These are phyloP conservation scores for Phasia obesa DNA, from an alignment of 2,888 invertebrate species.

Conservation along the genomic window DNA sequence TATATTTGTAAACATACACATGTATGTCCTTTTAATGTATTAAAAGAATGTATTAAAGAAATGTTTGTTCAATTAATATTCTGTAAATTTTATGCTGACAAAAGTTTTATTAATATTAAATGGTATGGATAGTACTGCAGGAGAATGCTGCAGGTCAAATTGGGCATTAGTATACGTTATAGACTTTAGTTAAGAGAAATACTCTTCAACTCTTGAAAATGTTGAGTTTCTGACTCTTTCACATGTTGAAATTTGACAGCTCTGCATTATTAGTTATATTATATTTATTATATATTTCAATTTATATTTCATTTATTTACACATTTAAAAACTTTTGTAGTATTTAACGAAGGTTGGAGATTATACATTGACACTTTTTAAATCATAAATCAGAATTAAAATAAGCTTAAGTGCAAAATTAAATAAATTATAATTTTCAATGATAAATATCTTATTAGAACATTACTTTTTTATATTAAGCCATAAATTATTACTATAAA, in stretches of 20 bases:
- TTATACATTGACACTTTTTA: neutral
- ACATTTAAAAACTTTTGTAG: neutral
- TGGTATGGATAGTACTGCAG: no score
- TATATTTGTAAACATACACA: no score
- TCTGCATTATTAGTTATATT: neutral
- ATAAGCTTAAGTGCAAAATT: slow-evolving; percentile 29
- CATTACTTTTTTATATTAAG: slow-evolving; percentile 1
- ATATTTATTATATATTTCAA: neutral
- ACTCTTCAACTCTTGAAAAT: no score
- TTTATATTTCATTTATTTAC: neutral
- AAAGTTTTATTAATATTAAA: neutral
- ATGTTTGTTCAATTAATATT: neutral
- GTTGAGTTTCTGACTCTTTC: no score
- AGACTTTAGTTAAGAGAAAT: no score
- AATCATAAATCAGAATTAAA: slow-evolving; percentile 52
- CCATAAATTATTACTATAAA: slow-evolving; percentile 38
- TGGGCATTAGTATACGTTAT: no score
- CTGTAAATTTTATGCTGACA: neutral
- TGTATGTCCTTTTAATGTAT: no score
- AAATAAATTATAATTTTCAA: slow-evolving; percentile 50
- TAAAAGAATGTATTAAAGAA: no score
- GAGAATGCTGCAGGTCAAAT: no score
- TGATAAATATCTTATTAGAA: slow-evolving; percentile 32
- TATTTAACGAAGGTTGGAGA: slow-evolving; percentile 14
- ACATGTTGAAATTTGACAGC: no score